Percentiles rank a stretch among this genome's conserved stretches.
Conservation (phyloP, 2,113 vertebrate species). For the Callipepla squamata region DNA sequence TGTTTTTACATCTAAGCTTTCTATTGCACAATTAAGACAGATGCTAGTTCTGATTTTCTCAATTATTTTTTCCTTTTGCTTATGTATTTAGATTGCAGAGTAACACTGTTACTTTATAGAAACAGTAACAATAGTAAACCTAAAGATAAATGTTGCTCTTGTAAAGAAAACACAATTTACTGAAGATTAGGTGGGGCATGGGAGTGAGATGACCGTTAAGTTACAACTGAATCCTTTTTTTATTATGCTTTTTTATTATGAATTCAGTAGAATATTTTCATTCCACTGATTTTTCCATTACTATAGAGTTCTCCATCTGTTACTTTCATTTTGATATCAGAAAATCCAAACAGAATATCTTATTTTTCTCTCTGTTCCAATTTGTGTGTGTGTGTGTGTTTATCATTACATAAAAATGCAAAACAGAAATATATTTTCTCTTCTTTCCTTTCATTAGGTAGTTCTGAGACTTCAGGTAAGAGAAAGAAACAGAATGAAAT, state of each 20-base stretch:
- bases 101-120: neutral
- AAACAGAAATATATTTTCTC: neutral
- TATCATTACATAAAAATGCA: accelerated
- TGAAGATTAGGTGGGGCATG: accelerated
- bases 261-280: neutral
- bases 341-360: neutral
- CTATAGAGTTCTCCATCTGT: neutral
- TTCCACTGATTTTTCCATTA: neutral
- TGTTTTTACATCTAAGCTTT: neutral
- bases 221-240: neutral
- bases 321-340: neutral
- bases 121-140: neutral
- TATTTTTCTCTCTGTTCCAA: neutral
- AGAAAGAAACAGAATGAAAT: neutral
- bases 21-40: neutral
- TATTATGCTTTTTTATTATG: neutral
- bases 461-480: neutral
- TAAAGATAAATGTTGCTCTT: neutral
- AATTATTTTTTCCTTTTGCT: neutral
- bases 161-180: neutral
- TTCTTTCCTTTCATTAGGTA: neutral
- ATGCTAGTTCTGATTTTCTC: neutral
- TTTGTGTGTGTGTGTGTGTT: neutral
- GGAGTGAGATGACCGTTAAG: neutral
- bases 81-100: neutral